These are phyloP conservation scores for Panulirus ornatus DNA, from an alignment of 1,140 invertebrate genomes.

Conservation along the genomic window DNA sequence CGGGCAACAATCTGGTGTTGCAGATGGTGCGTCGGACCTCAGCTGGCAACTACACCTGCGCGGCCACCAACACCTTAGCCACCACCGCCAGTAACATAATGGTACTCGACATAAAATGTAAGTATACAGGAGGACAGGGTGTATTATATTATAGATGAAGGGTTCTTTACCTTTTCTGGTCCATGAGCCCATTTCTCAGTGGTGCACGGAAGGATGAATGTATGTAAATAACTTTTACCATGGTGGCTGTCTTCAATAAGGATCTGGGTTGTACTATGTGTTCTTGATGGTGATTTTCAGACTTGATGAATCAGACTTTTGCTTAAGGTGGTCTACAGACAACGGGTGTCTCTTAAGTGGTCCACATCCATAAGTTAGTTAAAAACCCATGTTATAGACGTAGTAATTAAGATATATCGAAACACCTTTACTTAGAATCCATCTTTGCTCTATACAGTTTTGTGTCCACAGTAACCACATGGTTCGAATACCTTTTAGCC, in stretches of 20 bases:
- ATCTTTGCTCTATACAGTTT: too few relatives aligned
- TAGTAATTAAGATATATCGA: too few relatives aligned
- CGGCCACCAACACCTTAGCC: slow-evolving; percentile 81
- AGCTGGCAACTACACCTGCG: slow-evolving; percentile 85
- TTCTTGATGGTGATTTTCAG: not conserved
- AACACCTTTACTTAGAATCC: too few relatives aligned
- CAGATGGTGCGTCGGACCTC: slow-evolving; percentile 82
- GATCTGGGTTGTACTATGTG: not conserved
- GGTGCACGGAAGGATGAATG: not conserved
- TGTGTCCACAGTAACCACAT: too few relatives aligned
- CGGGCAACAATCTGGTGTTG: slow-evolving; percentile 84
- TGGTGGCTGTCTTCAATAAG: not conserved
- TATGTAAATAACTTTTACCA: not conserved
- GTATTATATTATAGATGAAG: not conserved
- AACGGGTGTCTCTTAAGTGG: too few relatives aligned
- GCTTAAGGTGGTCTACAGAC: too few relatives aligned
- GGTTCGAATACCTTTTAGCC: too few relatives aligned
- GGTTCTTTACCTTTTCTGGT: not conserved
- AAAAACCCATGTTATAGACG: too few relatives aligned
- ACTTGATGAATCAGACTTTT: too few relatives aligned
- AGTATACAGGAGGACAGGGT: slow-evolving; percentile 43
- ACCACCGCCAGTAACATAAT: slow-evolving; percentile 79
- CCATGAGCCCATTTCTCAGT: not conserved
- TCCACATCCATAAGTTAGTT: too few relatives aligned
- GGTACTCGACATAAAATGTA: slow-evolving; percentile 86